A percentile compares a stretch with the other conserved stretches of the same genome.
Evolutionary conservation across 2,797 vertebrate genomes (phyloP).

Genomic region (Sus cebifrons): DNA sequence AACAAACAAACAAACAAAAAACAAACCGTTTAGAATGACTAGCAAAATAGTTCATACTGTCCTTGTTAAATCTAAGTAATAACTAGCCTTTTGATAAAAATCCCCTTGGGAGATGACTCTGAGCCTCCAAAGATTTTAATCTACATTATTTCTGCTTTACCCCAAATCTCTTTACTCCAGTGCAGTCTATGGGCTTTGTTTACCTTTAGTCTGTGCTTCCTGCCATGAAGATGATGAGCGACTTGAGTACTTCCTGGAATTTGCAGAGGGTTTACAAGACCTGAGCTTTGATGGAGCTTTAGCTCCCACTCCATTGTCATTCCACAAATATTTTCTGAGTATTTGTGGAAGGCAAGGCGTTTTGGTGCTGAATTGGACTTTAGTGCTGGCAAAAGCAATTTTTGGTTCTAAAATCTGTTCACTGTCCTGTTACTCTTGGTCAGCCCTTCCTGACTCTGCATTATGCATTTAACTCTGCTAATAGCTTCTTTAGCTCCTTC

Average conservation of each 20-base stretch:
- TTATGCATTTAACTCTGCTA: neutral
- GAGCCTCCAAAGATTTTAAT: neutral
- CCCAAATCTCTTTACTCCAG: conserved; percentile 24
- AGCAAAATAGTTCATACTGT: conserved; percentile 29
- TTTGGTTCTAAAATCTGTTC: conserved; percentile 49
- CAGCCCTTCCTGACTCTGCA: neutral
- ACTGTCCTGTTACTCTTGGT: neutral
- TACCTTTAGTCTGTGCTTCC: neutral
- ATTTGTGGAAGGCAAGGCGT: conserved; percentile 9
- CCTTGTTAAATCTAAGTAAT: neutral
- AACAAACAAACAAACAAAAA: too few species aligned
- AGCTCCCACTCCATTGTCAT: conserved; percentile 29
- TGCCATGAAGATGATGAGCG: neutral
- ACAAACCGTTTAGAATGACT: conserved; percentile 3
- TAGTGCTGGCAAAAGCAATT: conserved; percentile 23
- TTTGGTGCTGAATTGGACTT: conserved; percentile 47
- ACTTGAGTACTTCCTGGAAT: conserved; percentile 17
- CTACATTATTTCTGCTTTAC: neutral
- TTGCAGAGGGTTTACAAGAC: conserved; percentile 29
- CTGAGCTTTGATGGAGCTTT: neutral
- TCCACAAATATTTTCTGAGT: conserved; percentile 28
- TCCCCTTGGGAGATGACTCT: neutral
- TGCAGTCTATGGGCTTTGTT: neutral
- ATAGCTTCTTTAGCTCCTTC: neutral
- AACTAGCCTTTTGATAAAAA: conserved; percentile 57